A percentile compares a stretch with the other conserved stretches of the same genome.
phyloP scores from a whole-genome alignment of 2,888 invertebrate genomes.

The Zootermopsis nevadensis region DNA sequence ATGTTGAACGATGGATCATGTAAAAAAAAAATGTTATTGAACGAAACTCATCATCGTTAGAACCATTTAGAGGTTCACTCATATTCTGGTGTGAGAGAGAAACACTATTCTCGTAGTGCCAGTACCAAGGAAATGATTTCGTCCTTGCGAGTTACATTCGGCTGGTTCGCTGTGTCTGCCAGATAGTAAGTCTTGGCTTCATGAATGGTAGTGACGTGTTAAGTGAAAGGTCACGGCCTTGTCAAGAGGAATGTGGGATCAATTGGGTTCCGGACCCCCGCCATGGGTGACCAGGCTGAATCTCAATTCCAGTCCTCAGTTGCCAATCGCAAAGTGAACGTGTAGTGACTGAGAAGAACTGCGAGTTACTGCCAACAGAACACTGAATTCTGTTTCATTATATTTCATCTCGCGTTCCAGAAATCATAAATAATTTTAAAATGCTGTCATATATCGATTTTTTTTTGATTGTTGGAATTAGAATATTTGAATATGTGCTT shows the following conservation, averaged over 20 bases:
- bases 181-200: neutral
- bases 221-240: slow-evolving; percentile 35
- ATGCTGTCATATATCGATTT: no score
- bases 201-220: slow-evolving; percentile 40
- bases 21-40: no score
- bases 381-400: no score
- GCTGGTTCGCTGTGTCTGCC: neutral
- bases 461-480: no score
- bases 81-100: no score
- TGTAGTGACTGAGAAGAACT: slow-evolving; percentile 21
- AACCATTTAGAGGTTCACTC: no score
- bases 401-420: no score
- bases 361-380: neutral
- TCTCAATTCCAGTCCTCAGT: slow-evolving; percentile 8
- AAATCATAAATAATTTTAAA: no score
- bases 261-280: slow-evolving; percentile 29
- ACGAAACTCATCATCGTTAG: no score
- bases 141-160: neutral
- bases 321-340: neutral
- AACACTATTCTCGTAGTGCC: no score
- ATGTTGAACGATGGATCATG: no score
- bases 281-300: neutral
- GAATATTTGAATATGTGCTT: no score
- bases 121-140: neutral
- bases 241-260: slow-evolving; percentile 34